These are phyloP conservation scores for Thalpophila matura DNA, from an alignment of 2,888 invertebrate species.

Conservation along the genomic window DNA sequence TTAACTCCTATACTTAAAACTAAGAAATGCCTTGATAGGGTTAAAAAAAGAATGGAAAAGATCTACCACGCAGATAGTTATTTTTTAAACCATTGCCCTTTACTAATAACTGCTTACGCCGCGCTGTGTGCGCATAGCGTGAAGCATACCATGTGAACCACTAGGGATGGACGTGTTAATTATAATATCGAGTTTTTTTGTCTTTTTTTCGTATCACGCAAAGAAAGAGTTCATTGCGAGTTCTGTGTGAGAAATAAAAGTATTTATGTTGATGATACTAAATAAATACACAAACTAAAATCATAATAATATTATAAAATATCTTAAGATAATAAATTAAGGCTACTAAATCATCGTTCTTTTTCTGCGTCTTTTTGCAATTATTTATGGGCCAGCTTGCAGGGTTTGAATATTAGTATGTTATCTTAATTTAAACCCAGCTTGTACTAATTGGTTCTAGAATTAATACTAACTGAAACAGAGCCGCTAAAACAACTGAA, in stretches of 20 bases:
- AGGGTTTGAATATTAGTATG: no score
- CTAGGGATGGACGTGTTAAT: constrained; percentile 55
- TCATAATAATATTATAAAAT: no score
- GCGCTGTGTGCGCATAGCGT: constrained; percentile 58
- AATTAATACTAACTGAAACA: no score
- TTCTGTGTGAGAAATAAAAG: background rate
- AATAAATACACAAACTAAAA: no score
- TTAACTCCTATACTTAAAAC: background rate
- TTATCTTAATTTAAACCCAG: no score
- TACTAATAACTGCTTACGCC: constrained; percentile 60
- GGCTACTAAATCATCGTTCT: no score
- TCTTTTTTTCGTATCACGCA: background rate
- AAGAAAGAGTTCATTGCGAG: background rate
- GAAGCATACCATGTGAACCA: constrained; percentile 60
- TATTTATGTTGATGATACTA: background rate
- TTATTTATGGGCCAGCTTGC: no score
- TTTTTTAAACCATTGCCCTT: constrained; percentile 62
- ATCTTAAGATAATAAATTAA: no score
- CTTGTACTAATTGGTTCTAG: no score
- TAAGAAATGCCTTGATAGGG: constrained; percentile 24
- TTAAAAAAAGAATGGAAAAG: constrained; percentile 26
- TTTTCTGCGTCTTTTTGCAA: no score
- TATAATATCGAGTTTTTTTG: constrained; percentile 44
- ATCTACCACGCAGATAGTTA: constrained; percentile 30
- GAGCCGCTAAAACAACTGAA: no score